Base-by-base conservation (phyloP, 2,113 vertebrate genomes). In the Rissa tridactyla region DNA sequence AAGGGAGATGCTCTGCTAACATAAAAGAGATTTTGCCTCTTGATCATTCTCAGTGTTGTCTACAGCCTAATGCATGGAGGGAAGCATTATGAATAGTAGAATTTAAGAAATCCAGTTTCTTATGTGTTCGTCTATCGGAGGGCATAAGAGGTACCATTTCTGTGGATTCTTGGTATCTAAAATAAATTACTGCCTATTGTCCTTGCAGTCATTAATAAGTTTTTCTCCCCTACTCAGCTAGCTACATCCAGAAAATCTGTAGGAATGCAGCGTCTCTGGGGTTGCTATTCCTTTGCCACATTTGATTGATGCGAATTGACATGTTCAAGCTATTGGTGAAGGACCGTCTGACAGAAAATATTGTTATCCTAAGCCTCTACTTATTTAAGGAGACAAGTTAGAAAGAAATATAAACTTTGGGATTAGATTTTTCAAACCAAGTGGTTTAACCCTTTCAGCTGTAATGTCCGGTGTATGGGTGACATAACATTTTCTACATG, bases 231-330 rank as follows among this genome's bases (percentile, higher is more conserved):
- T 51, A 30, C 51, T 38, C 29, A 52, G 9, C 40, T 64, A 60
- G 27, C 7, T 66, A 14, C 13, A 62, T 32, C 8, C 14, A 90
- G 55, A 75, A 90, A 90, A 79, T 13, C 20, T 32, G 7, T 13
- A 54, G n/a, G 58, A 93, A 87, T 71, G 22, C 47, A 71, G 13
- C 10, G 5, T 46, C 49, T 90, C 75, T 46, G 38, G 62, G 12
- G 9, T 11, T 73, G 42, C 6, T 57, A 2, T 46, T 82, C 13
- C 23, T 90, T 79, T 88, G 21, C 42, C 11, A 46, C 27, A 51
- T 66, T 85, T 0, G 0, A 1, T 11, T 75, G 36, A 54, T 71
- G 61, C 0, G 4, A 14, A 57, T 25, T 78, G 36, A 79, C 36
- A 73, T 19, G 12, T 84, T 64, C 58, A 76, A 49, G 18, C 4